Base-by-base conservation (phyloP, 2,113 vertebrate species). In the Coreoperca whiteheadi region DNA sequence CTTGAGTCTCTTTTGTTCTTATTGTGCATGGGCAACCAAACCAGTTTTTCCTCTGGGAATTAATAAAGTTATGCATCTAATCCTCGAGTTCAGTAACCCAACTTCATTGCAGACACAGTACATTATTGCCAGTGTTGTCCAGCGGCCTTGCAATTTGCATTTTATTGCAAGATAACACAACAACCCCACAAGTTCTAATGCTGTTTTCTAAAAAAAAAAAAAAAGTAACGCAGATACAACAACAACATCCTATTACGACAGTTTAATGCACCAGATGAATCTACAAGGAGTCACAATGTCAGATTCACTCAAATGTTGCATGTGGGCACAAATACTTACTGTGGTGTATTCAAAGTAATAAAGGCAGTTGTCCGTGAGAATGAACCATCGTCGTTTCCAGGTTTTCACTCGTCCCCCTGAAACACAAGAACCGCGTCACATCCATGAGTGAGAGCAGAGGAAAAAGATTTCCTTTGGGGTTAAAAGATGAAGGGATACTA, bases 271-370 rank as follows among this genome's bases (percentile, higher is more conserved):
- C 9, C 20, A 59, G n/a, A 50, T 32, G 7, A 30, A 61, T 30
- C 7, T 10, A 50, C 15, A 53, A 37, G 2, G n/a, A 21, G 15
- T n/a, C 4, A 32, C 7, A 48, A 5, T 59, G 43, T 73, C n/a
- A 75, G n/a, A 65, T 23, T 16, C 39, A 65, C n/a, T 53, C 6
- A 51, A 16, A 25, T 30, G 30, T 18, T 25, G 30, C 34, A 28
- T 3, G 8, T 32, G 37, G 20, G 57, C n/a, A 67, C 10, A 28
- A 15, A 15, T 1, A 93, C 96, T 95, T 92, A 96, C 96, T 87
- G 95, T 96, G 28, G 95, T 96, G 88, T 96, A 96, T 87, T 96
- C 96, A 93, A 96, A 96, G 91, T 96, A 96, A 89, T 96, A 96
- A 67, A 96, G 94, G 88, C 96, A 96, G 90, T 96, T 96, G 74